These are phyloP conservation scores for Eupithecia vulgata DNA, from an alignment of 2,888 invertebrate species.

Conservation along the genomic window DNA sequence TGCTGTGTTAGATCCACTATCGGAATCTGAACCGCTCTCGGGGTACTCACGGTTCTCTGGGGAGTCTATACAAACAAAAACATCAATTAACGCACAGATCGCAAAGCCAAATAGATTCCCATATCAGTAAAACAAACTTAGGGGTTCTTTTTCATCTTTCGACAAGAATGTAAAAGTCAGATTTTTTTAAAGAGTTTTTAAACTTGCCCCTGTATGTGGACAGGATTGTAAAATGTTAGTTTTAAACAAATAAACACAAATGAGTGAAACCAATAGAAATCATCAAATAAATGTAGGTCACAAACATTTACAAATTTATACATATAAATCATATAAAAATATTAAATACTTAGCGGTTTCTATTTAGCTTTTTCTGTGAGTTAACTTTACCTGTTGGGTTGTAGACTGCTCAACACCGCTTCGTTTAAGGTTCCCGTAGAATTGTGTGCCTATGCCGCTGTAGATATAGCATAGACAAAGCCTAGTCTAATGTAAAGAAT, in stretches of 20 bases:
- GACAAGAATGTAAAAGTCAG: neutral
- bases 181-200: neutral
- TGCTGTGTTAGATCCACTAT: constrained; percentile 10
- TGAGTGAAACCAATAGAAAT: neutral
- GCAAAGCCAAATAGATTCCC: constrained; percentile 7
- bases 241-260: neutral
- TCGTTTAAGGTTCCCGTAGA: neutral
- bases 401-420: neutral
- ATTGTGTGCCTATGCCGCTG: neutral
- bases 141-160: neutral
- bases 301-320: neutral
- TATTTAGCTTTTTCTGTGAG: neutral
- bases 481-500: neutral
- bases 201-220: neutral
- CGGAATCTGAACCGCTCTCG: constrained; percentile 2
- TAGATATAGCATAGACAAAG: neutral
- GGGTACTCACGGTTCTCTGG: neutral
- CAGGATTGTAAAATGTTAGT: neutral
- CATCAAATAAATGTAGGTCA: neutral
- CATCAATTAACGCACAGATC: constrained; percentile 10
- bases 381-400: constrained; percentile 1
- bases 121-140: neutral
- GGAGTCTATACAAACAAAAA: constrained; percentile 1
- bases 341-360: neutral
- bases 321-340: neutral